These are phyloP conservation scores for Sigmodon hispidus DNA, from an alignment of 2,113 vertebrate genomes.

Conservation along the genomic window DNA sequence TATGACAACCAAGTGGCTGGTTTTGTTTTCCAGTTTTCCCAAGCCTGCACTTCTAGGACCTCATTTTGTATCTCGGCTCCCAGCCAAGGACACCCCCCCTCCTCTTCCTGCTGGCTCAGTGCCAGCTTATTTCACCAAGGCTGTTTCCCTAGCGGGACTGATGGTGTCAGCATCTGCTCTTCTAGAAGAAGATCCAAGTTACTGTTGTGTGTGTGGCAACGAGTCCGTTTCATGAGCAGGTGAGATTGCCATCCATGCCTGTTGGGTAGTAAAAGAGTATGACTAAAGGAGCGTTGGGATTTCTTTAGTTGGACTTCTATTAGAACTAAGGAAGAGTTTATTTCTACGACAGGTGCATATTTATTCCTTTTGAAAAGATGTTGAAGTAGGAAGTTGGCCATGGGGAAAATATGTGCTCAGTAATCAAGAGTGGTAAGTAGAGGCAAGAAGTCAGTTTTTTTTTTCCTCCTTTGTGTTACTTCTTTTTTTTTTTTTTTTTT, in stretches of 20 bases:
- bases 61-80: no score
- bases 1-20: no score
- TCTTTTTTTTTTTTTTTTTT: background rate
- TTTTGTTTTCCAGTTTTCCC: background rate
- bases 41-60: background rate
- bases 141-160: rapidly evolving
- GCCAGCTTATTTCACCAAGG: background rate
- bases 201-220: rapidly evolving
- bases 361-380: background rate
- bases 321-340: background rate
- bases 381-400: background rate
- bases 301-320: no score
- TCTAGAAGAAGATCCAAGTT: background rate
- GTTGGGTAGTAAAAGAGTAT: background rate
- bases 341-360: background rate
- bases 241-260: background rate
- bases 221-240: background rate
- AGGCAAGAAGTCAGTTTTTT: background rate
- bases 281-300: no score
- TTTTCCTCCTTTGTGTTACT: no score
- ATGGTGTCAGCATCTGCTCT: no score
- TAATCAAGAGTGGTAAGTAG: background rate
- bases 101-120: background rate
- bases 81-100: background rate
- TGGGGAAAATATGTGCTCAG: background rate